Conservation (phyloP, 1,140 invertebrate species). For the Odontomachus brunneus region DNA sequence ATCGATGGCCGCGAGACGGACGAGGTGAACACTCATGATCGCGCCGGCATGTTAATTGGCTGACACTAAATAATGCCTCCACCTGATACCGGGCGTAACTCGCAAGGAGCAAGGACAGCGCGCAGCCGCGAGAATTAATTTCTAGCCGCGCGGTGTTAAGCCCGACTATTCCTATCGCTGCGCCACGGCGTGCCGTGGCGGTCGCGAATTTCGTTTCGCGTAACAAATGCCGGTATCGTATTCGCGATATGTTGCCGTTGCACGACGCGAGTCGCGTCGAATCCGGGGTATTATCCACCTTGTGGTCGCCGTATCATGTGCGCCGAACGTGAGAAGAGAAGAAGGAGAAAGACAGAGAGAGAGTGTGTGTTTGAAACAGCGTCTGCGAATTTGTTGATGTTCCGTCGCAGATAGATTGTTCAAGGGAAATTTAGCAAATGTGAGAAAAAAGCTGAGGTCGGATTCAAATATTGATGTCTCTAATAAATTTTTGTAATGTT, state of each 20-base stretch:
- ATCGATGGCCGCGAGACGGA: conserved; percentile 67
- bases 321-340: conserved; percentile 6
- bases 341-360: background rate
- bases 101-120: conserved; percentile 64
- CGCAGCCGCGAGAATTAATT: conserved; percentile 69
- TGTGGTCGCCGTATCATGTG: too few species aligned
- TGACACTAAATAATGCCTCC: conserved; percentile 74
- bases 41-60: conserved; percentile 74
- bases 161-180: conserved; percentile 34
- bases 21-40: conserved; percentile 69
- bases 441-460: too few species aligned
- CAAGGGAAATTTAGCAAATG: too few species aligned
- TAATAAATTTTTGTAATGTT: too few species aligned
- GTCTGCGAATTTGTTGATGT: too few species aligned
- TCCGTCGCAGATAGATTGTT: too few species aligned
- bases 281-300: conserved; percentile 37
- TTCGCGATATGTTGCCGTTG: conserved; percentile 46
- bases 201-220: conserved; percentile 55
- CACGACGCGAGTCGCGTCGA: background rate
- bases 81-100: conserved; percentile 68
- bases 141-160: conserved; percentile 58
- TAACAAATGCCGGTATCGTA: conserved; percentile 56
- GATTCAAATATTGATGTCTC: too few species aligned
- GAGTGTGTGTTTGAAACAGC: too few species aligned
- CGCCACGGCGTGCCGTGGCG: conserved; percentile 1